These are phyloP conservation scores for Mimas tiliae DNA, from an alignment of 2,888 invertebrate genomes.

Conservation along the genomic window DNA sequence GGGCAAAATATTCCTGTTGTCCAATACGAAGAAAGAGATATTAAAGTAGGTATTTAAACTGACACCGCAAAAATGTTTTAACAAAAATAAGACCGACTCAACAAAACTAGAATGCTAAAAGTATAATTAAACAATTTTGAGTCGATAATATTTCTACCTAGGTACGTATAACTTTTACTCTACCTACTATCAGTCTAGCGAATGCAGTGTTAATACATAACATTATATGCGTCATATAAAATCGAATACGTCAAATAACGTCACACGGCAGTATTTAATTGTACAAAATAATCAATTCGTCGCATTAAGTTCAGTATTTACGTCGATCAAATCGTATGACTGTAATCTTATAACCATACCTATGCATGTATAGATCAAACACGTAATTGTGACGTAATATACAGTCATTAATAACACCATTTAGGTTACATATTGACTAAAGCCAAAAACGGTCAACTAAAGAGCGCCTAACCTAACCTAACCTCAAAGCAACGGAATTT, in stretches of 20 bases:
- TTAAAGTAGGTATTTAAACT: too few relatives aligned
- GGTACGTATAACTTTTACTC: too few relatives aligned
- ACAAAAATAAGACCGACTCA: too few relatives aligned
- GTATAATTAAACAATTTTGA: too few relatives aligned
- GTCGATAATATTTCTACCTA: too few relatives aligned
- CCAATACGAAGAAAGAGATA: too few relatives aligned
- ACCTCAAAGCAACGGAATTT: neutral
- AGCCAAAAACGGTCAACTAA: neutral
- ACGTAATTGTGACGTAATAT: neutral
- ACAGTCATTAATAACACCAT: neutral
- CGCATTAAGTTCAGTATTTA: neutral
- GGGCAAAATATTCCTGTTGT: too few relatives aligned
- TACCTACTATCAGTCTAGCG: too few relatives aligned
- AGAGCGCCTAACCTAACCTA: constrained; percentile 29
- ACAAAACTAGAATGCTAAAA: too few relatives aligned
- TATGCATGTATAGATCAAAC: neutral
- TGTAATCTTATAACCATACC: neutral
- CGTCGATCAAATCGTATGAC: neutral
- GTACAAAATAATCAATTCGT: constrained; percentile 37
- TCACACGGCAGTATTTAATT: constrained; percentile 40
- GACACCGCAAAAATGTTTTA: too few relatives aligned
- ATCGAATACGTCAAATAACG: constrained; percentile 36
- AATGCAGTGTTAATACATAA: neutral
- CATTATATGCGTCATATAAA: neutral
- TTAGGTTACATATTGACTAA: neutral